Conservation (phyloP, 2,113 vertebrate species). For the Balaeniceps rex region DNA sequence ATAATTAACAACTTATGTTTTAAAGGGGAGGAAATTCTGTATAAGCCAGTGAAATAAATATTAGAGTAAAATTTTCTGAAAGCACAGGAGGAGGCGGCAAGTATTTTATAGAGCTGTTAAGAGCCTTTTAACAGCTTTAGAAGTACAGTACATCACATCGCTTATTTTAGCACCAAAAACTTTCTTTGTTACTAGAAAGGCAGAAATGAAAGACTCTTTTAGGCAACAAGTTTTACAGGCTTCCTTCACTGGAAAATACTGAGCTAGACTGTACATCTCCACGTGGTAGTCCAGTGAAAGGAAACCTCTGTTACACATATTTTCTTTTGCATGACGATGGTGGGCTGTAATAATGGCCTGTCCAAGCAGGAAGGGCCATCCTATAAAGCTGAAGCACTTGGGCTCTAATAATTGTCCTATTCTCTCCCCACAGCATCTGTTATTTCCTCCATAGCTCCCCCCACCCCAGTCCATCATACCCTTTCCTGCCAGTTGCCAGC, state of each 20-base stretch:
- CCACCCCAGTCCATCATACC: neutral
- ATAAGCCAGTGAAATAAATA: conserved; percentile 65
- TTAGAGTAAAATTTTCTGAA: conserved; percentile 59
- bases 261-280: neutral
- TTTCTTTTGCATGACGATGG: neutral
- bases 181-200: conserved; percentile 46
- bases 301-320: neutral
- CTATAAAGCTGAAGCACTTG: neutral
- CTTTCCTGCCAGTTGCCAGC: neutral
- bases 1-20: conserved; percentile 66
- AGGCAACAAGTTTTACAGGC: neutral
- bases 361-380: neutral
- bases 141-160: conserved; percentile 52
- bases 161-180: conserved; percentile 61
- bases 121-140: conserved; percentile 69
- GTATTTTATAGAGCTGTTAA: conserved; percentile 72
- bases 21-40: conserved; percentile 64
- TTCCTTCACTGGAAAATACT: neutral
- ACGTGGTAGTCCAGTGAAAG: neutral
- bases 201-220: neutral
- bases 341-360: neutral
- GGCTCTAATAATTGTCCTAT: neutral
- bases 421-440: neutral
- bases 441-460: neutral
- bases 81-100: conserved; percentile 53